Evolutionary conservation across 35 echinoderm and acorn worm species (phyloP).

Genomic region (Holothuria glaberrima): DNA sequence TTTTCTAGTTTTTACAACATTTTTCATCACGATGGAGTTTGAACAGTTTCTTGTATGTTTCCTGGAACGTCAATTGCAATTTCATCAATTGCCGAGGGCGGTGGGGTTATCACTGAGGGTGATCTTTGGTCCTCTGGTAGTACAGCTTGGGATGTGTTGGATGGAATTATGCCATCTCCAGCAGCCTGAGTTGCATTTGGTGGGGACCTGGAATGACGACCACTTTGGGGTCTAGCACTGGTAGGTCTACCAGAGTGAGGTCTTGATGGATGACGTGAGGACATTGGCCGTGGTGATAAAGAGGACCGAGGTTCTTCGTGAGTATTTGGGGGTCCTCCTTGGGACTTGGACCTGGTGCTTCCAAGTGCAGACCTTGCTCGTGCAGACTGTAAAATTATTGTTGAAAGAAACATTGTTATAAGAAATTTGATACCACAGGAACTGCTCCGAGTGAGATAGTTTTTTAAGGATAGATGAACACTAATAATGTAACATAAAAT

Average conservation of each 20-base stretch:
- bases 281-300: slow-evolving; percentile 30
- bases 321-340: slow-evolving; percentile 13
- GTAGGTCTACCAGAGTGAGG: slow-evolving; percentile 31
- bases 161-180: slow-evolving; percentile 40
- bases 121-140: background rate
- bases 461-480: too few species aligned
- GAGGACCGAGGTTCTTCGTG: slow-evolving; percentile 1
- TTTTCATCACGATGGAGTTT: background rate
- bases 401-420: too few species aligned
- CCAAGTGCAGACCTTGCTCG: background rate
- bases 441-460: too few species aligned
- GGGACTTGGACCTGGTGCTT: background rate
- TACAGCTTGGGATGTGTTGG: slow-evolving; percentile 52
- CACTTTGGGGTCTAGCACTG: slow-evolving; percentile 57
- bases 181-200: slow-evolving; percentile 9
- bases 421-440: background rate
- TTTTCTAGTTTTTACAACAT: background rate
- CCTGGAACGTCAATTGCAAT: background rate
- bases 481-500: too few species aligned
- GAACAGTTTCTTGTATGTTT: background rate
- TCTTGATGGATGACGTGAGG: slow-evolving; percentile 53
- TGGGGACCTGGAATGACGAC: slow-evolving; percentile 7
- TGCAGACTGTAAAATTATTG: slow-evolving; percentile 15
- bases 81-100: slow-evolving; percentile 12
- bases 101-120: background rate